These are phyloP conservation scores for Drosophila meridiana DNA, from an alignment of 2,888 invertebrate genomes.

Conservation along the genomic window DNA sequence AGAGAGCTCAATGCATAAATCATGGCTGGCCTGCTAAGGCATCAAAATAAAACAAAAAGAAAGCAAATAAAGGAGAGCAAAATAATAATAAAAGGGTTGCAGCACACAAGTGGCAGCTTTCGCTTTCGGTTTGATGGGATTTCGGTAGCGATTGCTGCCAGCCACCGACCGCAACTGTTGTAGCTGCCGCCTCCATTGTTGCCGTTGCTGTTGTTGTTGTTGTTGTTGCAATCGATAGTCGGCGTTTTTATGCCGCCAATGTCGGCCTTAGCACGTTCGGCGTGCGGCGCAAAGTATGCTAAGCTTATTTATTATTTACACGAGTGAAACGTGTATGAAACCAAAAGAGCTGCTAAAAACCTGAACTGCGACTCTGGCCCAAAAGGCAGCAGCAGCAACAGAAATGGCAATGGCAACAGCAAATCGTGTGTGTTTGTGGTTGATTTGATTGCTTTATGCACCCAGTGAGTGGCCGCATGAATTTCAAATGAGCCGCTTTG, in stretches of 20 bases:
- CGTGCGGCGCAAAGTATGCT: constrained; percentile 73
- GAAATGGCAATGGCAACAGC: constrained; percentile 12
- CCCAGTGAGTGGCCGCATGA: constrained; percentile 83
- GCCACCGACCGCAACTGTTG: neutral
- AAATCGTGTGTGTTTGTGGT: constrained; percentile 71
- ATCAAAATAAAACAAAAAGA: constrained; percentile 9
- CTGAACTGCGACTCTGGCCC: constrained; percentile 33
- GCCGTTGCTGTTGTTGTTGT: constrained; percentile 3
- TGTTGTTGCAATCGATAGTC: constrained; percentile 73
- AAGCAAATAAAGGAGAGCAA: constrained; percentile 18
- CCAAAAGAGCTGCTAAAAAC: constrained; percentile 66
- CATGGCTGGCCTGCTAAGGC: constrained; percentile 51
- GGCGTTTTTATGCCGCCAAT: constrained; percentile 54
- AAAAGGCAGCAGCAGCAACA: neutral
- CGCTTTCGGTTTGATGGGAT: constrained; percentile 60
- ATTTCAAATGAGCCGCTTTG: constrained; percentile 78
- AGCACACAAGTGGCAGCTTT: constrained; percentile 70
- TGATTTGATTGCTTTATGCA: constrained; percentile 84
- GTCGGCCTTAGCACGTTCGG: constrained; percentile 62
- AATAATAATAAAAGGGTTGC: constrained; percentile 62
- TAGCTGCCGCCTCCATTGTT: neutral
- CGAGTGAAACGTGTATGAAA: constrained; percentile 77
- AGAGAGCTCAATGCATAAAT: constrained; percentile 62
- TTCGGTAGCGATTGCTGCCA: constrained; percentile 29
- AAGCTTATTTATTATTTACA: constrained; percentile 82